Evolutionary conservation across 2,797 vertebrate species (phyloP), one percentile per base, ranked within the genome.

Genomic region (Oreochromis mossambicus): DNA sequence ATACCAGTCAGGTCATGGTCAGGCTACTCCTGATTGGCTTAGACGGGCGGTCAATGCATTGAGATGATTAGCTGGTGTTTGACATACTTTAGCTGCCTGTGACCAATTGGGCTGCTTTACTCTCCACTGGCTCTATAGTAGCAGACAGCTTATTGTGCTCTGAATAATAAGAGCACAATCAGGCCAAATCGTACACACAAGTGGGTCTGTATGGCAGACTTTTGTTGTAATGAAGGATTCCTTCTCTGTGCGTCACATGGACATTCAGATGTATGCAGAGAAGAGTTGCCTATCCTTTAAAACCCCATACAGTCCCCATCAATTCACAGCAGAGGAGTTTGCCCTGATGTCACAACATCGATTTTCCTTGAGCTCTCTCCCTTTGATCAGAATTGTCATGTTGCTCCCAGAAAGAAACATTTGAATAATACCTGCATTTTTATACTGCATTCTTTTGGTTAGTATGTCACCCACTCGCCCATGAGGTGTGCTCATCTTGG

Each of bases 11-110:
- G 86, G 80, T 86, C 82, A 86, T 10, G 82, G 55, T 73, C 83
- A 84, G 83, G 41, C 32, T 41, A 76, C 80, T 85, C 82, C 52
- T 89, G 87, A 95, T 86, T 89, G 90, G 90, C 90, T 95, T 88
- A 91, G 85, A 91, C 3, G 12, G 70, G 55, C 68, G 52, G 68
- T 80, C 79, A 83, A 88, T 78, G 85, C 81, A 88, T 82, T 89
- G 41, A 87, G 82, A 92, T 88, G 85, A 92, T 91, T 86, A 85
- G 76, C 83, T 32, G 24, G 87, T 75, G 78, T 77, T 70, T 73
- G 46, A 78, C 70, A 83, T 70, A 80, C 73, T 77, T 55, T 61
- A 58, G 79, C 41, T 86, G 79, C 77, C 51, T 8, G 4, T 34
- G 58, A 75, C 48, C 78, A 46, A 51, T 75, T 52, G 17, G 79